Base-by-base conservation (phyloP, 2,888 invertebrate species). In the Tromatobia lineatoria region DNA sequence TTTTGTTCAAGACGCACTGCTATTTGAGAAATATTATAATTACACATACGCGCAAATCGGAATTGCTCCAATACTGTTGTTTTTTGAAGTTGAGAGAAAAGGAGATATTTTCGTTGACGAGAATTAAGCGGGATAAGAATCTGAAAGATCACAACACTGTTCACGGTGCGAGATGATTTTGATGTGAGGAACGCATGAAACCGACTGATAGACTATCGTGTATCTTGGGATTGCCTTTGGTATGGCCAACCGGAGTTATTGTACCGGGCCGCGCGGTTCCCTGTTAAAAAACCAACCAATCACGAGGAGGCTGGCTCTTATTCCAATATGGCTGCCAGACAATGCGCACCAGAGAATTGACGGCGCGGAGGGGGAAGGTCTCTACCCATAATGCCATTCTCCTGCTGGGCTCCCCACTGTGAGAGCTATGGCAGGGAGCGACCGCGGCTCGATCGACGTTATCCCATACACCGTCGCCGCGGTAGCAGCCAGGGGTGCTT, bases 311-410 rank as follows among this genome's bases (percentile, higher is more conserved):
- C 90, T 92, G 89, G 91, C 90, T 92, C 90, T 90, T 89, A 90
- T 88, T 91, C 91, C 92, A 93, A 92, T 90, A 93, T 93, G 93
- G 93, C 92, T 91, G 93, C 92, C 91, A 90, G 92, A 92, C 92
- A 93, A 92, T 93, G 90, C 91, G 90, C 90, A 90, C 87, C 86
- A 87, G 88, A 89, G 88, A 87, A 86, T 87, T 86, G 87, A 79
- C 59, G 81, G 80, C 59, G 76, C 74, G 81, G 88, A 87, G 89
- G 88, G 89, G 89, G 89, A 88, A 89, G 80, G 83, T 85, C 88
- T 90, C 90, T 91, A 91, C 91, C 92, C 92, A 91, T 93, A 91
- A 92, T 91, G 89, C 91, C 92, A 91, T 92, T 93, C 92, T 91
- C 91, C 89, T 18, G 66, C 64, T 29, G 85, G 88, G 80, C 90